Percentiles rank a stretch among this genome's conserved stretches.
phyloP scores from a whole-genome alignment of 2,888 invertebrate genomes.

The Doris montereyensis region DNA sequence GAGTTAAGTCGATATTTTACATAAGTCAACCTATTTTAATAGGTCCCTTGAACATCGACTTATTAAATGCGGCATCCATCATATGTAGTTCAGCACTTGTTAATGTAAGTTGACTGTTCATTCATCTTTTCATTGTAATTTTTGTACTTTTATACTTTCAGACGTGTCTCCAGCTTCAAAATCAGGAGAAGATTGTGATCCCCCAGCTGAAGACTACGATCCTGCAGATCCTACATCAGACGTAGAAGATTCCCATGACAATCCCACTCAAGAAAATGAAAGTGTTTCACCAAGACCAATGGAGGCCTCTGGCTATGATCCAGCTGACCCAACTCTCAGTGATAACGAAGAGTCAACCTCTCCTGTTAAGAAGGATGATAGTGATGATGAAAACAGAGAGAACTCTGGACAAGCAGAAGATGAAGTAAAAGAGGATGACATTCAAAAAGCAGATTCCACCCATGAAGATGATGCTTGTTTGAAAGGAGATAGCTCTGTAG shows the following conservation, averaged over 20 bases:
- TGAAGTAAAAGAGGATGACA: neutral
- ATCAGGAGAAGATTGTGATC: slow-evolving; percentile 2
- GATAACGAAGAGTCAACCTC: slow-evolving; percentile 27
- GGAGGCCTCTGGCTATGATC: slow-evolving; percentile 24
- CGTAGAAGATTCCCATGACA: neutral
- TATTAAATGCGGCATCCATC: too few species aligned
- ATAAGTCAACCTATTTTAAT: too few species aligned
- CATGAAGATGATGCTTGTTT: neutral
- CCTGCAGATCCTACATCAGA: slow-evolving; percentile 28
- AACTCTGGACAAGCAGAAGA: neutral
- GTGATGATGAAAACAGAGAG: neutral
- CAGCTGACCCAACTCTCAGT: slow-evolving; percentile 38
- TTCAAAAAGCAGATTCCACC: neutral
- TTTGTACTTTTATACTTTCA: too few species aligned
- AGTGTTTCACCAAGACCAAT: neutral
- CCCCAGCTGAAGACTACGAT: slow-evolving; percentile 38
- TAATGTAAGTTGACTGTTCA: too few species aligned
- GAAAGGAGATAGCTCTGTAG: neutral
- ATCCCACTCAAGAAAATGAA: neutral
- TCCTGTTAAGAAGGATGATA: neutral
- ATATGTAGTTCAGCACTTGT: too few species aligned
- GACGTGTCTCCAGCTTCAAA: neutral
- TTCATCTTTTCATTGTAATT: too few species aligned
- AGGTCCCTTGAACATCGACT: too few species aligned
- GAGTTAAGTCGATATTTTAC: too few species aligned